Conservation (phyloP, 2,888 invertebrate species). For the Caenorhabditis sulstoni region DNA sequence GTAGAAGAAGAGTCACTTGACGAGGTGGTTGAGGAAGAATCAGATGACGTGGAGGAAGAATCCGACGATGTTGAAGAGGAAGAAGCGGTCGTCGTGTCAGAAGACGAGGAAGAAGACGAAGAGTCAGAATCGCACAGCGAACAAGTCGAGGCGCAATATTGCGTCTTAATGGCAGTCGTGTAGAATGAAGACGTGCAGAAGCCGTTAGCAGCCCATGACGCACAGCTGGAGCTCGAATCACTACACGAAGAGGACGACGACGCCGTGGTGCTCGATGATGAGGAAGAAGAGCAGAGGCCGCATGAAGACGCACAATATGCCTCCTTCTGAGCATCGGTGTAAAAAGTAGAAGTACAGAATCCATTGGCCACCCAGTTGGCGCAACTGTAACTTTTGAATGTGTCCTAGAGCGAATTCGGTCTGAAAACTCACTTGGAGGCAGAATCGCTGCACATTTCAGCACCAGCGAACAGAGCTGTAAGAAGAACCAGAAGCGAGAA, state of each 20-base stretch:
- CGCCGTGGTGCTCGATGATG: conserved; percentile 3
- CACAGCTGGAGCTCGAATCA: conserved; percentile 11
- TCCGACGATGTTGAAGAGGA: conserved; percentile 1
- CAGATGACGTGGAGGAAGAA: conserved; percentile 6
- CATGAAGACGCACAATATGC: conserved; percentile 24
- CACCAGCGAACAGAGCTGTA: not conserved
- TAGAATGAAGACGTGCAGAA: conserved; percentile 38
- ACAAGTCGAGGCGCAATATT: conserved; percentile 34
- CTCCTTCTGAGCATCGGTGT: conserved; percentile 32
- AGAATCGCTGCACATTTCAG: conserved; percentile 26
- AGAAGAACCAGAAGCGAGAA: not conserved
- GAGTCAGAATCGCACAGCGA: conserved; percentile 24
- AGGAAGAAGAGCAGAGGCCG: conserved; percentile 14
- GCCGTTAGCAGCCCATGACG: conserved; percentile 17
- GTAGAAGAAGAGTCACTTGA: conserved; percentile 5
- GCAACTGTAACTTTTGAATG: conserved; percentile 26
- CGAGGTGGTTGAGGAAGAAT: not conserved
- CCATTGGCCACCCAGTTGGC: conserved; percentile 44
- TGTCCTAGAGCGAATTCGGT: not conserved
- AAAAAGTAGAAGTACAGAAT: conserved; percentile 35
- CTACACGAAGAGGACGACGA: conserved; percentile 10
- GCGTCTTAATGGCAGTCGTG: conserved; percentile 38
- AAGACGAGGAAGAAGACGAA: conserved; percentile 4
- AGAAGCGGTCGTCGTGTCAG: not conserved
- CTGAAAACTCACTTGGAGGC: not conserved